A percentile compares a stretch with the other conserved stretches of the same genome.
Conservation (phyloP, 1,140 invertebrate species). For the Nasonia vitripennis region DNA sequence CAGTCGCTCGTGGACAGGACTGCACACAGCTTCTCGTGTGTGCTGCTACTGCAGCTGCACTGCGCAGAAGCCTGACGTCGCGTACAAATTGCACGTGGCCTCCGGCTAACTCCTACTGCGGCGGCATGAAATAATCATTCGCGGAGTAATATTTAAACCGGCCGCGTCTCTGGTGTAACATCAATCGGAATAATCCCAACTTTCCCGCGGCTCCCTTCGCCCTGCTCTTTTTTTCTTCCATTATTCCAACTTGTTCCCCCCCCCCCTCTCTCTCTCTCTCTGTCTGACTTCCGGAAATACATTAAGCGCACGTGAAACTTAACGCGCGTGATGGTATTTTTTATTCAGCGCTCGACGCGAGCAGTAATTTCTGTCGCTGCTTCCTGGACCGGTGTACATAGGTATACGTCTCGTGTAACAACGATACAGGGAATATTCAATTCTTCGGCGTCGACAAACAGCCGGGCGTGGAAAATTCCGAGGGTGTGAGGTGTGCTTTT, state of each 20-base stretch:
- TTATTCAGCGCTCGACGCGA: slow-evolving; percentile 19
- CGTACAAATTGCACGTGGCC: slow-evolving; percentile 43
- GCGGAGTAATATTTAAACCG: slow-evolving; percentile 68
- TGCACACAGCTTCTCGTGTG: neutral
- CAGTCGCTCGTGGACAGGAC: neutral
- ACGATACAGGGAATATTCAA: slow-evolving; percentile 40
- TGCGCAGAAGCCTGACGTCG: slow-evolving; percentile 53
- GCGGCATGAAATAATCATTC: slow-evolving; percentile 69
- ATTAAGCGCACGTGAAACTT: slow-evolving; percentile 41
- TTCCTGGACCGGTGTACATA: neutral
- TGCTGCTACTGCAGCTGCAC: slow-evolving; percentile 45
- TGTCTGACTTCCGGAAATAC: slow-evolving; percentile 24
- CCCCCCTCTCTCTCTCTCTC: neutral
- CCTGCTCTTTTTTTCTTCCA: neutral
- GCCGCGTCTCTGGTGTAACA: slow-evolving; percentile 66
- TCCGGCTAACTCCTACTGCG: slow-evolving; percentile 52
- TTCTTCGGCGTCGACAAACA: slow-evolving; percentile 22
- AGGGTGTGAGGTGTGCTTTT: neutral
- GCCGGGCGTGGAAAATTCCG: slow-evolving; percentile 9
- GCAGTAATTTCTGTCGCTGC: neutral
- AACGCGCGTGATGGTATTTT: slow-evolving; percentile 40
- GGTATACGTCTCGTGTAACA: slow-evolving; percentile 10
- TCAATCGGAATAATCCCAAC: slow-evolving; percentile 68
- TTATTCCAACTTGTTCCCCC: neutral
- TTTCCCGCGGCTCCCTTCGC: neutral